Evolutionary conservation across 2,113 vertebrate genomes (phyloP).

Genomic region (Ancistrus triradiatus): DNA sequence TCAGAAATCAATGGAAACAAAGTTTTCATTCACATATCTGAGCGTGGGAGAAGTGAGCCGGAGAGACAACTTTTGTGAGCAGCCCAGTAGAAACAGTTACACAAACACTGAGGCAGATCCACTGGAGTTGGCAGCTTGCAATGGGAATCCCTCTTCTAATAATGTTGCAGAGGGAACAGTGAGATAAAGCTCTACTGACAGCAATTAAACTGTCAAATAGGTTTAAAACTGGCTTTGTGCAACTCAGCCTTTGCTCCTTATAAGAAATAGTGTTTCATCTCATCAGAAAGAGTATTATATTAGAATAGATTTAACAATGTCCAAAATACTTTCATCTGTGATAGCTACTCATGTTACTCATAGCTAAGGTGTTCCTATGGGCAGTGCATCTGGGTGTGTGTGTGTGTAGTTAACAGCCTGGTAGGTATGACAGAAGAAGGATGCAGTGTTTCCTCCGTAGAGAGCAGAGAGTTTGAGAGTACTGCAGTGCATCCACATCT

Average conservation of each 20-base stretch:
- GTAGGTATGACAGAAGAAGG: constrained; percentile 5
- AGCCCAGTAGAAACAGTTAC: constrained; percentile 29
- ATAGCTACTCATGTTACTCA: no score
- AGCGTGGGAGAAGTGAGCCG: neutral
- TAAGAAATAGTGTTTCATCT: neutral
- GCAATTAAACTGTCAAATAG: constrained; percentile 14
- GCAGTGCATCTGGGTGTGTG: neutral
- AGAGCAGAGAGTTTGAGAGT: neutral
- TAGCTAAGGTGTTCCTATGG: neutral
- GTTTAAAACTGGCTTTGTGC: neutral
- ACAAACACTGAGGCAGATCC: neutral
- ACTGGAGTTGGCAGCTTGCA: constrained; percentile 12
- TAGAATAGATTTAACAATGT: no score
- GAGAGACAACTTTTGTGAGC: constrained; percentile 17
- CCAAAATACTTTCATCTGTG: no score
- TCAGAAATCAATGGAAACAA: constrained; percentile 22
- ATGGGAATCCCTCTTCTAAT: constrained; percentile 7
- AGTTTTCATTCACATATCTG: constrained; percentile 19
- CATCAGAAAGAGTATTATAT: neutral
- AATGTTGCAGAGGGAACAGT: constrained; percentile 8
- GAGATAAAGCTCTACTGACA: neutral
- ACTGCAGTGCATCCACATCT: constrained; percentile 10
- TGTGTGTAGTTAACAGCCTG: constrained; percentile 9
- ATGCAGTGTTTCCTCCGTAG: constrained; percentile 21
- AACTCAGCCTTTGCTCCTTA: neutral